Evolutionary conservation across 2,113 vertebrate species (phyloP).

Genomic region (Copsychus sechellarum): DNA sequence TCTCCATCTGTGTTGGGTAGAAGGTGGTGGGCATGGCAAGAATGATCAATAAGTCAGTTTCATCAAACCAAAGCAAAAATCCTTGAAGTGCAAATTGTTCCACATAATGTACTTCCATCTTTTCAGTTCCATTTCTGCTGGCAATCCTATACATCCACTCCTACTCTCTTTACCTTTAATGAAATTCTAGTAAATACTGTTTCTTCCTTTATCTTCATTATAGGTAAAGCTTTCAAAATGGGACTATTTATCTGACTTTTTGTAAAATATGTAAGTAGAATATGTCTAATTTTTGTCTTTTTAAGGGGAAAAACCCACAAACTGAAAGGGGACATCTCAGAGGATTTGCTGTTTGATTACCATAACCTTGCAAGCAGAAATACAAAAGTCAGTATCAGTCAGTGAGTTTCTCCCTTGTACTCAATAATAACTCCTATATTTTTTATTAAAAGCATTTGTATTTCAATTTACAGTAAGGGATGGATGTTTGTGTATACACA

Average conservation of each 20-base stretch:
- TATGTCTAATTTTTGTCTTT: neutral
- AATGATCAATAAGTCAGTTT: neutral
- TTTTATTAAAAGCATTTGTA: neutral
- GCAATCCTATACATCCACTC: neutral
- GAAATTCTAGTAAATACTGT: neutral
- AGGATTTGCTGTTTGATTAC: neutral
- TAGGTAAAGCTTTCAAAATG: neutral
- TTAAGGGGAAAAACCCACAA: fast-evolving
- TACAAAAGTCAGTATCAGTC: neutral
- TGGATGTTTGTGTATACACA: neutral
- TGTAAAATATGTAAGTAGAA: neutral
- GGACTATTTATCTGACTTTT: neutral
- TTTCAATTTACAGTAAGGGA: neutral
- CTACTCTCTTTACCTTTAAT: neutral
- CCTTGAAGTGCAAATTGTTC: neutral
- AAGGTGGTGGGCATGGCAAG: neutral
- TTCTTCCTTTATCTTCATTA: neutral
- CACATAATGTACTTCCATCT: neutral
- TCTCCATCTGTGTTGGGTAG: neutral
- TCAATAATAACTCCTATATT: neutral
- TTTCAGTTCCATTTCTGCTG: neutral
- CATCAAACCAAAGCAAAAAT: neutral
- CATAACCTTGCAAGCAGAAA: neutral
- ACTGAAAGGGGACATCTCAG: neutral
- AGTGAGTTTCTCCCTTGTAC: neutral